Conservation (phyloP, 2,113 vertebrate genomes). For the Syrmaticus mikado region DNA sequence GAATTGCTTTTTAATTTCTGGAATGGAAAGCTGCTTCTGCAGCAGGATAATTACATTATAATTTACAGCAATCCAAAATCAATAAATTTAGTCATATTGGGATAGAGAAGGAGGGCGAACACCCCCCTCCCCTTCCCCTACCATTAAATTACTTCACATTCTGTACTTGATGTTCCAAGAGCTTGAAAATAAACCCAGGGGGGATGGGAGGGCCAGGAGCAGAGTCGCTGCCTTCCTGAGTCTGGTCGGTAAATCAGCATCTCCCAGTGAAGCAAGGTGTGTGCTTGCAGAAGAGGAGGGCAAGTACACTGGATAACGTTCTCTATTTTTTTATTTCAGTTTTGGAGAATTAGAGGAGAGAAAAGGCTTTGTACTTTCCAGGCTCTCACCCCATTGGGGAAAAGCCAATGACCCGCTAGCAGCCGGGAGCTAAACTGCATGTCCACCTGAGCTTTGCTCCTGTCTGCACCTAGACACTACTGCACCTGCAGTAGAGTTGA, state of each 20-base stretch:
- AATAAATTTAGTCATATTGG: constrained; percentile 77
- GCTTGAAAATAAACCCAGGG: constrained; percentile 27
- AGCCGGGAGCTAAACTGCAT: not conserved
- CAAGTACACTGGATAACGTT: not conserved
- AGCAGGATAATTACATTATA: constrained; percentile 77
- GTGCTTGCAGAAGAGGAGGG: not conserved
- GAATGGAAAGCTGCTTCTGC: constrained; percentile 76
- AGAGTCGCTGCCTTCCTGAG: not conserved
- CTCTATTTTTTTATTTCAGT: constrained; percentile 4
- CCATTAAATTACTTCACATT: constrained; percentile 61
- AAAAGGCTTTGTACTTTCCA: not conserved
- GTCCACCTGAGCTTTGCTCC: not conserved
- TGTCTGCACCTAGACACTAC: not conserved
- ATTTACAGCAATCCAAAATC: constrained; percentile 79
- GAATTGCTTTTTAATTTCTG: constrained; percentile 85
- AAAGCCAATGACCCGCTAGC: not conserved
- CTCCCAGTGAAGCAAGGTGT: fast-evolving
- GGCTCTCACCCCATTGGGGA: not conserved
- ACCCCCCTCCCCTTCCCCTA: not conserved
- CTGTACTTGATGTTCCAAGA: constrained; percentile 53
- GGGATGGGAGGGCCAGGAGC: constrained; percentile 9
- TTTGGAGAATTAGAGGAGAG: not conserved
- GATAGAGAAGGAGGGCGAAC: constrained; percentile 47
- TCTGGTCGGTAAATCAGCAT: not conserved
- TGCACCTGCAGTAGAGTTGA: not conserved